Conservation (phyloP, 2,888 invertebrate genomes). For the Oegoconia quadripuncta region DNA sequence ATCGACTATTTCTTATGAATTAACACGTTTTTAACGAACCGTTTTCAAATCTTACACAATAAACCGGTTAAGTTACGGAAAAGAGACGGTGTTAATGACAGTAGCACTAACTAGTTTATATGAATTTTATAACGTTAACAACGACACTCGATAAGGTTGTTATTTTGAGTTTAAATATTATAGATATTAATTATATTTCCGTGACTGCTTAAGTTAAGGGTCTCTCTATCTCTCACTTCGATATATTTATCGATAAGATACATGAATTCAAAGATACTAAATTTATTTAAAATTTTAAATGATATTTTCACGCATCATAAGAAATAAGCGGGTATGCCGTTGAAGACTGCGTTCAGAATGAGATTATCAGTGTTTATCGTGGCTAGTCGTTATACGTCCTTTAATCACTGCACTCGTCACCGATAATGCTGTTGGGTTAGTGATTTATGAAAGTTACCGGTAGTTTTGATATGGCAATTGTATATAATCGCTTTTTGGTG, state of each 20-base stretch:
- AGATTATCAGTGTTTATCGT: conserved; percentile 75
- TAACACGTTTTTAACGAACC: conserved; percentile 41
- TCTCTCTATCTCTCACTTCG: too few relatives aligned
- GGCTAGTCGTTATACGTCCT: conserved; percentile 66
- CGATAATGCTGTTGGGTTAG: conserved; percentile 46
- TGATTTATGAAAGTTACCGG: conserved; percentile 37
- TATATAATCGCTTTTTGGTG: background rate
- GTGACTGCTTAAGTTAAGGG: too few relatives aligned
- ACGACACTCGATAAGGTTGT: conserved; percentile 23
- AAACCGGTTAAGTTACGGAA: conserved; percentile 23
- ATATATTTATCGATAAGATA: too few relatives aligned
- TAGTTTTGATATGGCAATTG: conserved; percentile 43
- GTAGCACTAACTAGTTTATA: conserved; percentile 22
- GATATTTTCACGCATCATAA: too few relatives aligned
- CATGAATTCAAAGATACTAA: too few relatives aligned
- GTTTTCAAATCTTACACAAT: conserved; percentile 27
- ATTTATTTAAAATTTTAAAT: too few relatives aligned
- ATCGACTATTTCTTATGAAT: conserved; percentile 49
- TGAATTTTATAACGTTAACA: conserved; percentile 29
- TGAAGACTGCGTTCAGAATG: conserved; percentile 57
- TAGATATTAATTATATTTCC: too few relatives aligned
- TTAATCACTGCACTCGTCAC: conserved; percentile 69
- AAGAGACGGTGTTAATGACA: conserved; percentile 18
- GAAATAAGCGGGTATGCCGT: conserved; percentile 58
- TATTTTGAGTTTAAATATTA: conserved; percentile 6